These are phyloP conservation scores for Bettongia penicillata DNA, from an alignment of 2,113 vertebrate species.

Conservation along the genomic window DNA sequence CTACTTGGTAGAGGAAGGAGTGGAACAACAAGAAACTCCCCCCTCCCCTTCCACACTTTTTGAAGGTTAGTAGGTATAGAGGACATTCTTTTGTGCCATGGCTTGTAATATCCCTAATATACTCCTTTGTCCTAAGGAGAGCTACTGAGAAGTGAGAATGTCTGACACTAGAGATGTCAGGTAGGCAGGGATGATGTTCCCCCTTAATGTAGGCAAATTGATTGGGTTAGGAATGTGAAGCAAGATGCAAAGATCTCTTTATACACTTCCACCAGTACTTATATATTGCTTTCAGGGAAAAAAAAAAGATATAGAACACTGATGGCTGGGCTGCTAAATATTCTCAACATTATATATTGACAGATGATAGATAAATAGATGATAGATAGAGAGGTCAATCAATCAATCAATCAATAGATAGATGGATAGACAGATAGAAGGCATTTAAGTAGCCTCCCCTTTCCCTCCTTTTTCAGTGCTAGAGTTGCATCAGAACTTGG, in stretches of 20 bases:
- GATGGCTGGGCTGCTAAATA: not conserved
- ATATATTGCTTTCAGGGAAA: not conserved
- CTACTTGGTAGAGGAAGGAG: too few species aligned
- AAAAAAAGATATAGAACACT: not conserved
- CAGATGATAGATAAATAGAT: too few species aligned
- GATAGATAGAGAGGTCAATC: too few species aligned
- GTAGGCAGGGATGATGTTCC: not conserved
- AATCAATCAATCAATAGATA: too few species aligned
- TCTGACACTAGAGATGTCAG: not conserved
- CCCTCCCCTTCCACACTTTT: not conserved
- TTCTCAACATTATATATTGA: not conserved
- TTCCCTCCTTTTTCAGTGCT: not conserved
- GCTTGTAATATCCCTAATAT: not conserved
- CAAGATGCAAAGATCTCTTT: not conserved
- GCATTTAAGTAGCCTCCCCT: not conserved
- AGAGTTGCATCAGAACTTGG: not conserved
- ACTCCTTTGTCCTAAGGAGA: not conserved
- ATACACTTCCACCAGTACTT: not conserved
- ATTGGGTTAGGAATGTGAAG: not conserved
- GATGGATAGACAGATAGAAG: not conserved
- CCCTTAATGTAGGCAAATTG: not conserved
- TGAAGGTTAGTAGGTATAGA: not conserved
- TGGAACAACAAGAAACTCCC: not conserved
- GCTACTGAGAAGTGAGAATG: not conserved
- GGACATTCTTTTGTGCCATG: not conserved